These are phyloP conservation scores for Hydrocynus forskahlii DNA, from an alignment of 2,797 vertebrate species.

Conservation along the genomic window DNA sequence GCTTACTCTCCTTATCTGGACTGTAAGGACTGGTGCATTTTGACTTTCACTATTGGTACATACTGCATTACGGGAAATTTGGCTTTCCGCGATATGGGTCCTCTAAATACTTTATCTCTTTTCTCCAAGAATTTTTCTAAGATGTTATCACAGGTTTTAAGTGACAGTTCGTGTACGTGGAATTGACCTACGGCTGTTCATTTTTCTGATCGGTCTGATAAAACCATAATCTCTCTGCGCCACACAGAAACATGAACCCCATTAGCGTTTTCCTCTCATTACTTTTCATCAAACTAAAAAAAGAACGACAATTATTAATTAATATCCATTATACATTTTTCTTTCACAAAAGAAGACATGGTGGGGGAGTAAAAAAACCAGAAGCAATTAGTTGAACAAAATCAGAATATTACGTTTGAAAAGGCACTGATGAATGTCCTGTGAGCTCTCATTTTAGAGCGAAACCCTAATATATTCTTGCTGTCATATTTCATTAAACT, in stretches of 20 bases:
- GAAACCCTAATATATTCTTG: slow-evolving; percentile 83
- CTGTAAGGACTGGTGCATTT: no score
- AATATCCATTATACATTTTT: slow-evolving; percentile 80
- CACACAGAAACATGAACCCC: slow-evolving; percentile 78
- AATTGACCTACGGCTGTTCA: slow-evolving; percentile 48
- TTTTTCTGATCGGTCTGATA: slow-evolving; percentile 72
- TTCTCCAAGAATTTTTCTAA: neutral
- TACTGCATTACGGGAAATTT: no score
- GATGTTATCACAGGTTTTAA: neutral
- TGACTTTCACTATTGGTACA: no score
- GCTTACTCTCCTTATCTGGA: no score
- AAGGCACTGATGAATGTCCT: slow-evolving; percentile 83
- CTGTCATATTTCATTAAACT: slow-evolving; percentile 88
- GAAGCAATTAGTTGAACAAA: slow-evolving; percentile 85
- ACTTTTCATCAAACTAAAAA: slow-evolving; percentile 83
- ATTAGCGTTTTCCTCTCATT: slow-evolving; percentile 82
- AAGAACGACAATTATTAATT: slow-evolving; percentile 83
- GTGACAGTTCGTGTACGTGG: neutral
- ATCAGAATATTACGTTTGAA: slow-evolving; percentile 80
- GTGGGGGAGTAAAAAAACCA: slow-evolving; percentile 60
- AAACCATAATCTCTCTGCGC: slow-evolving; percentile 74
- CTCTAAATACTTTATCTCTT: neutral
- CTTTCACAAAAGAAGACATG: slow-evolving; percentile 71
- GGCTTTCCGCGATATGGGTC: no score
- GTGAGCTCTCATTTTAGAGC: slow-evolving; percentile 78